These are phyloP conservation scores for Tanypteryx hageni DNA, from an alignment of 2,888 invertebrate genomes.

Conservation along the genomic window DNA sequence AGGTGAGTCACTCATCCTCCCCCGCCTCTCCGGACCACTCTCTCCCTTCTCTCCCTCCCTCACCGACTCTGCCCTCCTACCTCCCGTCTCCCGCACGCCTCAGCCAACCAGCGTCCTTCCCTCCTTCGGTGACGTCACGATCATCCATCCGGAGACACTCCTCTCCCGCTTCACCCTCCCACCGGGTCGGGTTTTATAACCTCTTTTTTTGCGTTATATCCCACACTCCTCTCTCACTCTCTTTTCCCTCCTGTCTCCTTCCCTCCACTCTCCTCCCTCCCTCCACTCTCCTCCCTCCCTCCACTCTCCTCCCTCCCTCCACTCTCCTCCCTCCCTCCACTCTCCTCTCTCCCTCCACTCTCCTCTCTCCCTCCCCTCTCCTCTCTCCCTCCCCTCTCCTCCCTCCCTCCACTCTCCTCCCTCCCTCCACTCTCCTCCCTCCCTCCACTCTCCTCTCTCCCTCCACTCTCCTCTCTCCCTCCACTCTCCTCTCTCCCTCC, in stretches of 20 bases:
- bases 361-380: not conserved
- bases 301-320: not conserved
- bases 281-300: not conserved
- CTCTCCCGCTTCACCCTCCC: not conserved
- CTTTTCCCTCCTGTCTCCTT: not conserved
- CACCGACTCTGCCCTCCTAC: not conserved
- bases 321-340: too few species aligned
- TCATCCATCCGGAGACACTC: not conserved
- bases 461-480: too few species aligned
- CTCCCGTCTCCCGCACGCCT: not conserved
- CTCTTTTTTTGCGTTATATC: constrained; percentile 15
- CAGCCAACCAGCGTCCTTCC: constrained; percentile 42
- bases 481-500: not conserved
- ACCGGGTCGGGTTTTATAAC: constrained; percentile 10
- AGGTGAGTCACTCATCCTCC: constrained; percentile 51
- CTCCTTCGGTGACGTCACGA: constrained; percentile 57
- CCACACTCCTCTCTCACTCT: not conserved
- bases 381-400: too few species aligned
- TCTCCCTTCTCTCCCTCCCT: not conserved
- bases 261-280: not conserved
- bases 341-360: not conserved
- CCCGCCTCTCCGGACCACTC: not conserved
- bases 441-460: not conserved
- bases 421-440: not conserved
- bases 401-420: not conserved